Percentiles rank a stretch among this genome's conserved stretches.
Conservation (phyloP, 2,888 invertebrate species). For the Dryococelus australis region DNA sequence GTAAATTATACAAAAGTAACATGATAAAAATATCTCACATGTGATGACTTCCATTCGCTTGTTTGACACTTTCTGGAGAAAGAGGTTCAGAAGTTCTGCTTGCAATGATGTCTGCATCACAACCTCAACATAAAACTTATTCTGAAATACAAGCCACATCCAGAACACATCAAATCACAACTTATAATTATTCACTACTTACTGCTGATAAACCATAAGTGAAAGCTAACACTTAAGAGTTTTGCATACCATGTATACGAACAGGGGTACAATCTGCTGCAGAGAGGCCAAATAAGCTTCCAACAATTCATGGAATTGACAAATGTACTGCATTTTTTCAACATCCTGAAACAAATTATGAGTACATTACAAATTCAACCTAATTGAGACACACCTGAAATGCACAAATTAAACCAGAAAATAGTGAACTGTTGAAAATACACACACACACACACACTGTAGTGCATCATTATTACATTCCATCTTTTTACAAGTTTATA, state of each 20-base stretch:
- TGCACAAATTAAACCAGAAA: too few species aligned
- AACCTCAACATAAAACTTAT: conserved; percentile 44
- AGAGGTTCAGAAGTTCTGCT: conserved; percentile 41
- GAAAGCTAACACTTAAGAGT: not conserved
- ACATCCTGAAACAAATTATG: conserved; percentile 36
- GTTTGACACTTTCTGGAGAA: conserved; percentile 41
- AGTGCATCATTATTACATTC: too few species aligned
- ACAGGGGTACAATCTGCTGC: conserved; percentile 43
- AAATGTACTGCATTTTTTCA: conserved; percentile 34
- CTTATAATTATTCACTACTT: not conserved
- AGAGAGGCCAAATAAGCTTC: conserved; percentile 40
- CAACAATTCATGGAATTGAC: conserved; percentile 41
- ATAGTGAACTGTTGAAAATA: too few species aligned
- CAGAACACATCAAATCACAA: not conserved
- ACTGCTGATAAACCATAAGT: not conserved
- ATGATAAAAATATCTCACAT: conserved; percentile 30
- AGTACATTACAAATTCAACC: not conserved
- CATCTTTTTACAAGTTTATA: too few species aligned
- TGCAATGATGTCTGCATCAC: conserved; percentile 40
- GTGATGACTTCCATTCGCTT: conserved; percentile 42
- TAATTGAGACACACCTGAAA: not conserved
- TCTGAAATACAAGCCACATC: conserved; percentile 39
- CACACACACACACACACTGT: too few species aligned
- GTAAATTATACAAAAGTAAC: too few species aligned
- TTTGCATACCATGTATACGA: conserved; percentile 43